These are phyloP conservation scores for Cydia amplana DNA, from an alignment of 1,140 invertebrate species.

Conservation along the genomic window DNA sequence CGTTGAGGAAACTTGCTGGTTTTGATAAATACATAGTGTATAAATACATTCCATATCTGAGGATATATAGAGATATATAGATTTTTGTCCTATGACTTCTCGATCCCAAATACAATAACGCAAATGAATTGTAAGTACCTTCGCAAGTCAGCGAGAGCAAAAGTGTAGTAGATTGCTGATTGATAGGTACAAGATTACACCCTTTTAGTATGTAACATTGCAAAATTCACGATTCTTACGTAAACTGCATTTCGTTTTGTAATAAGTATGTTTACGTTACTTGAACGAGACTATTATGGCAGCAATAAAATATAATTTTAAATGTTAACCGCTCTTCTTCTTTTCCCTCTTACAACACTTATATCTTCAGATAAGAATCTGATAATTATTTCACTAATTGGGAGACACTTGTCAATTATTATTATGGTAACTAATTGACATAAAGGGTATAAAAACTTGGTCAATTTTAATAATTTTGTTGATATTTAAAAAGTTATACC, in stretches of 20 bases:
- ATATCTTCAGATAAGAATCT: not conserved
- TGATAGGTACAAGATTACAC: not conserved
- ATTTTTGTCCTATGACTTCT: too few relatives aligned
- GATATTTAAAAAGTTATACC: not conserved
- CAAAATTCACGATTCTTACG: constrained; percentile 10
- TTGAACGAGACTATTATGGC: constrained; percentile 18
- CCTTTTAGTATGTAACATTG: not conserved
- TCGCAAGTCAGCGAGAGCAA: not conserved
- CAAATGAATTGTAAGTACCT: not conserved
- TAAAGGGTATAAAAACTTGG: not conserved
- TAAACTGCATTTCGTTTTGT: constrained; percentile 2
- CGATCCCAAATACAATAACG: too few relatives aligned
- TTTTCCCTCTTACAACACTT: constrained; percentile 3
- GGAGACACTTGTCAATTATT: not conserved
- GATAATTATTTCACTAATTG: not conserved
- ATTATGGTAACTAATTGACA: not conserved
- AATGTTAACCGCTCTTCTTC: constrained; percentile 20
- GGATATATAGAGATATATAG: too few relatives aligned
- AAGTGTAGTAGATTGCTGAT: not conserved
- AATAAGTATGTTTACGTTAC: constrained; percentile 9
- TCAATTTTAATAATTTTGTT: not conserved
- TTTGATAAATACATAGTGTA: too few relatives aligned
- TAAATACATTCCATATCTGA: too few relatives aligned
- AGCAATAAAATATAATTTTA: constrained; percentile 26
- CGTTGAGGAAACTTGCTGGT: too few relatives aligned